These are phyloP conservation scores for Oreochromis aureus DNA, from an alignment of 2,113 vertebrate species.

Conservation along the genomic window DNA sequence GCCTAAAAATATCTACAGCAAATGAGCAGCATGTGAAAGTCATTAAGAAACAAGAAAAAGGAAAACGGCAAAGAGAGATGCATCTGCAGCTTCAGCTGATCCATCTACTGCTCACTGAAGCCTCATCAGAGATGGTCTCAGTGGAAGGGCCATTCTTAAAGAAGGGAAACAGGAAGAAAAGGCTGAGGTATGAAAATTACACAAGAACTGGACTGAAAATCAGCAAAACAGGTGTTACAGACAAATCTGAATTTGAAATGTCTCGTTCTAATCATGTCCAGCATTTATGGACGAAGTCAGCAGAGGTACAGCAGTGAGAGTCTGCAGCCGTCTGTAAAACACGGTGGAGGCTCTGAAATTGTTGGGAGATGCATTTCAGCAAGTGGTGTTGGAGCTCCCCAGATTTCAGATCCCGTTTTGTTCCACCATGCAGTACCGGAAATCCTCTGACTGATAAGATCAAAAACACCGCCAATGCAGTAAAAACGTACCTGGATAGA, in stretches of 20 bases:
- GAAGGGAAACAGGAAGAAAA: not conserved
- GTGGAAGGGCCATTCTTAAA: not conserved
- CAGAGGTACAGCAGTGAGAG: accelerated
- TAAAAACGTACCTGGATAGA: not conserved
- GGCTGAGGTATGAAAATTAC: not conserved
- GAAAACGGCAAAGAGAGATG: not conserved
- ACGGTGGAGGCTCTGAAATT: accelerated
- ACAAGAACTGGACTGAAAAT: not conserved
- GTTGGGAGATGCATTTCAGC: not conserved
- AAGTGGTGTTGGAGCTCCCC: not conserved
- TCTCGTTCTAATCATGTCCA: accelerated
- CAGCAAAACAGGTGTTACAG: not conserved
- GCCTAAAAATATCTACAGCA: not conserved
- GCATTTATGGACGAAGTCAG: accelerated
- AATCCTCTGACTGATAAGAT: accelerated
- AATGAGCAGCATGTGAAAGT: not conserved
- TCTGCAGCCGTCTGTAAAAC: accelerated
- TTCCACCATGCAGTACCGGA: accelerated
- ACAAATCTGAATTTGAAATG: accelerated
- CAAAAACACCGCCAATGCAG: not conserved
- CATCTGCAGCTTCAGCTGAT: not conserved
- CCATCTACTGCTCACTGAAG: not conserved
- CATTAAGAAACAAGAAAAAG: not conserved
- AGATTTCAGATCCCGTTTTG: accelerated
- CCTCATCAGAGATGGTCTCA: not conserved